phyloP scores from a whole-genome alignment of 2,113 vertebrate genomes.

The Dunckerocampus dactyliophorus region DNA sequence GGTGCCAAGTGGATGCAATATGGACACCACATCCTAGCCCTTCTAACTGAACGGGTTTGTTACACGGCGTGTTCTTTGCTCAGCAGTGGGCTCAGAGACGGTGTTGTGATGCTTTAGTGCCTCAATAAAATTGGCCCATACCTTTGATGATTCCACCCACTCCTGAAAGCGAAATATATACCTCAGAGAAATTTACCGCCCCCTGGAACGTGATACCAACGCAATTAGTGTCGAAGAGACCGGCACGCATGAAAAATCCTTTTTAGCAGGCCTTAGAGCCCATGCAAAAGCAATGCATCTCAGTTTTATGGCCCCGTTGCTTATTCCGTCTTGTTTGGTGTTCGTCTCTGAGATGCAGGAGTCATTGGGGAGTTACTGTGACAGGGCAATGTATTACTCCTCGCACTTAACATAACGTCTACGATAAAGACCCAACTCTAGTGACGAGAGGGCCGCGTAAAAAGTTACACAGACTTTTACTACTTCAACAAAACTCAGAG shows the following conservation, averaged over 20 bases:
- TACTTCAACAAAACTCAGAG: constrained; percentile 42
- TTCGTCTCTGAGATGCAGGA: constrained; percentile 51
- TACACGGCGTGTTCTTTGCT: constrained; percentile 15
- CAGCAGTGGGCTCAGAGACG: constrained; percentile 37
- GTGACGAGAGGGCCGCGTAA: constrained; percentile 33
- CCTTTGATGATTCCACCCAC: constrained; percentile 55
- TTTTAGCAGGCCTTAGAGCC: constrained; percentile 57
- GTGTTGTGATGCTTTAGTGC: constrained; percentile 55
- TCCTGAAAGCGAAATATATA: constrained; percentile 61
- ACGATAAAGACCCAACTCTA: constrained; percentile 53
- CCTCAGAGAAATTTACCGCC: constrained; percentile 69
- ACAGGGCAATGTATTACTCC: constrained; percentile 67
- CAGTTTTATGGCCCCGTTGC: constrained; percentile 66
- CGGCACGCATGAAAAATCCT: constrained; percentile 71
- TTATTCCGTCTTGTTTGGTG: constrained; percentile 71
- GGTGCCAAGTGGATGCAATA: neutral
- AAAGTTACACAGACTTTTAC: constrained; percentile 32
- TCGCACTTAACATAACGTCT: constrained; percentile 64
- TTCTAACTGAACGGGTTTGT: constrained; percentile 25
- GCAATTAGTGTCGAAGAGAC: constrained; percentile 75
- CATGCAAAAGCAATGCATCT: constrained; percentile 70
- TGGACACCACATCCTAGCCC: constrained; percentile 9
- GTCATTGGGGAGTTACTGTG: constrained; percentile 60
- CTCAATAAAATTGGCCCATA: constrained; percentile 57
- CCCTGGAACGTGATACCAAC: constrained; percentile 71